Evolutionary conservation across 2,797 vertebrate genomes (phyloP).

Genomic region (Tachyglossus aculeatus): DNA sequence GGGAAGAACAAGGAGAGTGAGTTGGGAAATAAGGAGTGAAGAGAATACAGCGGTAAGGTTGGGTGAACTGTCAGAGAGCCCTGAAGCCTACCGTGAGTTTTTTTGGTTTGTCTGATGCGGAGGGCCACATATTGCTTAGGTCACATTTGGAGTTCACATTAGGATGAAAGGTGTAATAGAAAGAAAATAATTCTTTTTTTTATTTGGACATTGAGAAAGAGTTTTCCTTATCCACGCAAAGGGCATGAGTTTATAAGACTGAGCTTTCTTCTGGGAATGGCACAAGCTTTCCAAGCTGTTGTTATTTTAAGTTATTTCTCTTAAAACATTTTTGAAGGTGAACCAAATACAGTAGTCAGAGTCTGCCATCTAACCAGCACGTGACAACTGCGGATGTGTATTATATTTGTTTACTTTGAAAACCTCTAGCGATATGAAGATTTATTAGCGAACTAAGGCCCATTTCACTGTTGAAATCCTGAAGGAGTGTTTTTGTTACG

Average conservation of each 20-base stretch:
- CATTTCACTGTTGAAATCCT: conserved; percentile 42
- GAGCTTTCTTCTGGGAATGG: too few relatives aligned
- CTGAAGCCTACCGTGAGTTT: too few relatives aligned
- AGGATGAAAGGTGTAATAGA: too few relatives aligned
- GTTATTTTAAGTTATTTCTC: conserved; percentile 16
- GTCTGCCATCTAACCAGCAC: background rate
- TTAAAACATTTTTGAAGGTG: background rate
- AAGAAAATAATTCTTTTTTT: too few relatives aligned
- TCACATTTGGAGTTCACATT: too few relatives aligned
- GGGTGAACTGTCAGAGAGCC: too few relatives aligned
- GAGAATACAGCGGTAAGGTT: too few relatives aligned
- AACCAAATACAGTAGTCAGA: background rate
- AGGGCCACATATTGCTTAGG: too few relatives aligned
- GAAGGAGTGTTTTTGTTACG: conserved; percentile 39
- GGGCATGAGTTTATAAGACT: background rate
- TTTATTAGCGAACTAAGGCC: conserved; percentile 43
- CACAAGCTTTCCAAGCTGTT: background rate
- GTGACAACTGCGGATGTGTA: conserved; percentile 24
- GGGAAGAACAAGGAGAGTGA: too few relatives aligned
- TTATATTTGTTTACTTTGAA: conserved; percentile 39
- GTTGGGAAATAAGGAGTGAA: too few relatives aligned
- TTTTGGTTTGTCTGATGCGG: too few relatives aligned
- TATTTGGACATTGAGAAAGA: too few relatives aligned
- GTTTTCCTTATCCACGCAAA: conserved; percentile 1
- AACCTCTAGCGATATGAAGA: conserved; percentile 41